Base-by-base conservation (phyloP, 2,888 invertebrate species). In the Drosophila phalerata region DNA sequence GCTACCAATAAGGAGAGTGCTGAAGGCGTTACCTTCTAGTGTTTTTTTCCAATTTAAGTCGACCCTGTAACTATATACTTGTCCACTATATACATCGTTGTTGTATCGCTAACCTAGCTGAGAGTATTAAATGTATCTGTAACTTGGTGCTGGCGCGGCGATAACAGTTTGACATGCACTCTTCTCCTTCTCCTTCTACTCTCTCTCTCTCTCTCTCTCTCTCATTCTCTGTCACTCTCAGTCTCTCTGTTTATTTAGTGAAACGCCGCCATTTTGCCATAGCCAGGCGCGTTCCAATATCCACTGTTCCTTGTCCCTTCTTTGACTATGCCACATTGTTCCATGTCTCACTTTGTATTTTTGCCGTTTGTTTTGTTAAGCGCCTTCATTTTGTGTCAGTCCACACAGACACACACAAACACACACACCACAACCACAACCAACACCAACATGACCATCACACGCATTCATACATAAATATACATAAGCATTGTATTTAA, bases 311-410 rank as follows among this genome's bases (percentile, higher is more conserved):
- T 8, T 11, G 11, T 48, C 13, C 19, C 19, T 19, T 19, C 49
- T 49, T 2, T 34, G 49, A 19, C 38, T 52, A 38, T 60, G 68
- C 32, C 66, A 25, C 45, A 63, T 64, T 64, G 43, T 52, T 45
- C 60, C 78, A 55, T 63, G 49, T 63, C 47, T 66, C 68, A 56
- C 38, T 37, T 32, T 67, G 62, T 67, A 58, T 53, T 70, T 65
- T 77, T 73, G 79, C 79, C 88, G 79, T 85, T 79, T 68, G 79
- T 73, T 86, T 88, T 88, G 85, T 90, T 89, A 90, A 90, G 90
- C 88, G 81, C 81, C 88, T 89, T 89, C 88, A 91, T 90, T 90
- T 90, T 89, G 91, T 91, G 91, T 91, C 85, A 85, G 90, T 85
- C 79, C 62, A 62, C 74, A 77, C 70, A 79, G 69, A 73, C 55